These are phyloP conservation scores for Petrosia ficiformis DNA, from an alignment of 37 sponge, comb jelly and placozoan species.

Conservation along the genomic window DNA sequence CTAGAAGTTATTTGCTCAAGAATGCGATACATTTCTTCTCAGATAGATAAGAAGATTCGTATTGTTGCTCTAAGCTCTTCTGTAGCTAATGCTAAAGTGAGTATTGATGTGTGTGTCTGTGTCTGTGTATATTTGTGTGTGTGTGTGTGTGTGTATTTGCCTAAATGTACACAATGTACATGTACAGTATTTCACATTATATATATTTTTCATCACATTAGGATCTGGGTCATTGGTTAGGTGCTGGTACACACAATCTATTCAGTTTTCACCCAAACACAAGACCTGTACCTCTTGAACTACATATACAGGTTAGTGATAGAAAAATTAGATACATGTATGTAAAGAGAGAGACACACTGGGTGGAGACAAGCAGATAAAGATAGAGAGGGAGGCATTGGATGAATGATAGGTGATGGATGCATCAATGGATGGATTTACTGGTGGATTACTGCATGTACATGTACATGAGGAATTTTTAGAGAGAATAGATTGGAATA, in stretches of 20 bases:
- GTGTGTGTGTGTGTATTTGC: too few relatives aligned
- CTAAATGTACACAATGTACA: background rate
- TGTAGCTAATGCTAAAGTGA: conserved; percentile 93
- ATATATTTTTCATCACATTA: conserved; percentile 4
- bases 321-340: background rate
- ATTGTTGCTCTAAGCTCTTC: conserved; percentile 93
- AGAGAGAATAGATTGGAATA: too few relatives aligned
- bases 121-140: too few relatives aligned
- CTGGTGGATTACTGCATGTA: too few relatives aligned
- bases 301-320: conserved; percentile 85
- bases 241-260: conserved; percentile 69
- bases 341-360: background rate
- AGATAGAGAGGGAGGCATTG: too few relatives aligned
- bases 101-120: too few relatives aligned
- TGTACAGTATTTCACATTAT: background rate
- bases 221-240: conserved; percentile 98
- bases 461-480: too few relatives aligned
- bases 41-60: conserved; percentile 88
- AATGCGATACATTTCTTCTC: conserved; percentile 96
- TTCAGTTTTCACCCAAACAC: conserved; percentile 97
- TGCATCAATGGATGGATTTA: too few relatives aligned
- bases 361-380: too few relatives aligned
- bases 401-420: too few relatives aligned
- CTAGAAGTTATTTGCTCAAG: conserved; percentile 95
- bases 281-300: conserved; percentile 95